Conservation (phyloP, 2,797 vertebrate genomes). For the Margarornis squamiger region DNA sequence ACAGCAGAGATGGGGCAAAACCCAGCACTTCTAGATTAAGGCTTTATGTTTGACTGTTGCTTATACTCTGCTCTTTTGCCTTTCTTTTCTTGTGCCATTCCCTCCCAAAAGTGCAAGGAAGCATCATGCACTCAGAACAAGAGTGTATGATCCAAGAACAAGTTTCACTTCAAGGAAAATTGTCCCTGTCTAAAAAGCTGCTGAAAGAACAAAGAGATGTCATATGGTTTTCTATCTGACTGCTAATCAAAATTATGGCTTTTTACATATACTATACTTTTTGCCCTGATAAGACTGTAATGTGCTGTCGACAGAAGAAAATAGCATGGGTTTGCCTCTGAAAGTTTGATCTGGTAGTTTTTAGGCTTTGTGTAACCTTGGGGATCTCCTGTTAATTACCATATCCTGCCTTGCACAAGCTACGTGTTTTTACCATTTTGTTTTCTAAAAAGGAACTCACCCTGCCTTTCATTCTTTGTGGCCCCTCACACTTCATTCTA, state of each 20-base stretch:
- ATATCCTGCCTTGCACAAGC: neutral
- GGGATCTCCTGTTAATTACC: neutral
- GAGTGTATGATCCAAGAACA: neutral
- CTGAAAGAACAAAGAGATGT: neutral
- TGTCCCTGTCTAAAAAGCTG: neutral
- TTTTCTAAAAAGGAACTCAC: neutral
- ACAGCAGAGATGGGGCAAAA: neutral
- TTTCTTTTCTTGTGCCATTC: neutral
- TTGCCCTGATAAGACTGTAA: neutral
- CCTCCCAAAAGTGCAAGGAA: neutral
- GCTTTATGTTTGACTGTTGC: neutral
- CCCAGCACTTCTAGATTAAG: neutral
- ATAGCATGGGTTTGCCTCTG: neutral
- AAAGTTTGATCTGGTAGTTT: neutral
- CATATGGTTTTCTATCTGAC: neutral
- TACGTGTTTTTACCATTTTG: neutral
- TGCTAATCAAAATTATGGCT: neutral
- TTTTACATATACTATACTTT: neutral
- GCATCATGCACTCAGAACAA: neutral
- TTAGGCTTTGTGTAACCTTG: neutral
- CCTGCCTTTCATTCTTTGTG: neutral
- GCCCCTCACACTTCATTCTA: neutral
- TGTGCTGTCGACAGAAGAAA: neutral
- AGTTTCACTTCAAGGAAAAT: neutral
- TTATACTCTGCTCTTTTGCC: neutral